Conservation (phyloP, 2,797 vertebrate species). For the Anableps anableps region DNA sequence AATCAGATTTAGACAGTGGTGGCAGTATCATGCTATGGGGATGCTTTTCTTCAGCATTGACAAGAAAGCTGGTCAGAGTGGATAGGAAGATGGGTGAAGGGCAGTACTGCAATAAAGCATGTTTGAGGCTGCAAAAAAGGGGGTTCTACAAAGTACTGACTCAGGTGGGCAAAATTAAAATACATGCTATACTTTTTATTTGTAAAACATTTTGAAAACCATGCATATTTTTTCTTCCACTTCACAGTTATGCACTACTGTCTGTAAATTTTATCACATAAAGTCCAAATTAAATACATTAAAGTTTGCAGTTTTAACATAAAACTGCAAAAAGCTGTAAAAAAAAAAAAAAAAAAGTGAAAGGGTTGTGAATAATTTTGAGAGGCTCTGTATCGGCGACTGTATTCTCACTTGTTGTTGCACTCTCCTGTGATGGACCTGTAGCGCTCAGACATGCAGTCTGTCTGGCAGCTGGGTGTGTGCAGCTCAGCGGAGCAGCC, state of each 20-base stretch:
- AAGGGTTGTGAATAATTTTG: background rate
- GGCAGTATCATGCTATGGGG: background rate
- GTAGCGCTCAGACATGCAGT: slow-evolving; percentile 82
- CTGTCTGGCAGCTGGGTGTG: slow-evolving; percentile 68
- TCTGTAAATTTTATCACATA: background rate
- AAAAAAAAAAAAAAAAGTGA: too few relatives aligned
- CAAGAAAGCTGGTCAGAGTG: background rate
- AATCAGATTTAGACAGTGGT: background rate
- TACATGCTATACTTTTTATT: background rate
- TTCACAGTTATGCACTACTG: background rate
- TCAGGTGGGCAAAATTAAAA: too few relatives aligned
- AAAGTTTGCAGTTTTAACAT: background rate
- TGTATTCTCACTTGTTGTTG: slow-evolving; percentile 80
- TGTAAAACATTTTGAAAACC: background rate
- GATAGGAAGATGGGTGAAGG: background rate
- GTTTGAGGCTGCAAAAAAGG: background rate
- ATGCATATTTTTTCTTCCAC: background rate
- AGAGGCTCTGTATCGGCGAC: too few relatives aligned
- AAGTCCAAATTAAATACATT: background rate
- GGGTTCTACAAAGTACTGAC: too few relatives aligned
- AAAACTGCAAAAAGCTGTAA: too few relatives aligned
- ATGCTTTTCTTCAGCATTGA: background rate
- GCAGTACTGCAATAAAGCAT: background rate
- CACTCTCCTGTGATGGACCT: slow-evolving; percentile 82
- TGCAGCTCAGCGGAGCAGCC: slow-evolving; percentile 79